phyloP scores from a whole-genome alignment of 1,140 invertebrate genomes.

The Conus ventricosus region DNA sequence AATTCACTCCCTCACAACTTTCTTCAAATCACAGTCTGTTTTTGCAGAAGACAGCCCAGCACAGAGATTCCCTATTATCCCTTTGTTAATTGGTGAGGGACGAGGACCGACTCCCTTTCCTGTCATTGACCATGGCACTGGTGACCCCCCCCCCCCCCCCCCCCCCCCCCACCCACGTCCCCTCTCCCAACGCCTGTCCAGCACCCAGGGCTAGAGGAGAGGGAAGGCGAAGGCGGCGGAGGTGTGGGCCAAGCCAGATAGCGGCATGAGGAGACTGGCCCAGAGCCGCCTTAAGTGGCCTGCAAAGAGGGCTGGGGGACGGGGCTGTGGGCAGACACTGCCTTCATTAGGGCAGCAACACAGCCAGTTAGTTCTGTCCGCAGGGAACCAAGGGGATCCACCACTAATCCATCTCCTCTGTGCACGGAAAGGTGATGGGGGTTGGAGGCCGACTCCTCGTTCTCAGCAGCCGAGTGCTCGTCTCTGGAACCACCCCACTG shows the following conservation, averaged over 20 bases:
- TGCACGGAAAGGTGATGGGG: background rate
- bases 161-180: too few relatives aligned
- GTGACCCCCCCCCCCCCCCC: background rate
- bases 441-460: background rate
- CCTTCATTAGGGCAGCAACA: conserved; percentile 6
- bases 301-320: background rate
- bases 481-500: too few relatives aligned
- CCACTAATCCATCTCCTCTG: background rate
- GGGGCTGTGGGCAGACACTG: background rate
- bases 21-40: too few relatives aligned
- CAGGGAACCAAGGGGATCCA: background rate
- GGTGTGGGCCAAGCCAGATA: background rate
- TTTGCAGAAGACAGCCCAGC: background rate
- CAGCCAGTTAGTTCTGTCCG: conserved; percentile 9
- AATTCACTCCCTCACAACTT: too few relatives aligned
- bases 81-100: background rate
- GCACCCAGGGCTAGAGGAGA: too few relatives aligned
- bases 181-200: too few relatives aligned
- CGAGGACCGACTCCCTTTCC: background rate
- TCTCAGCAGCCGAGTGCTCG: too few relatives aligned
- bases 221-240: too few relatives aligned
- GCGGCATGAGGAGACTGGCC: background rate
- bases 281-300: background rate
- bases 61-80: conserved; percentile 9
- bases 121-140: background rate